Evolutionary conservation across 2,888 invertebrate genomes (phyloP), one percentile per base, ranked within the genome.

Genomic region (Apotomis capreana): DNA sequence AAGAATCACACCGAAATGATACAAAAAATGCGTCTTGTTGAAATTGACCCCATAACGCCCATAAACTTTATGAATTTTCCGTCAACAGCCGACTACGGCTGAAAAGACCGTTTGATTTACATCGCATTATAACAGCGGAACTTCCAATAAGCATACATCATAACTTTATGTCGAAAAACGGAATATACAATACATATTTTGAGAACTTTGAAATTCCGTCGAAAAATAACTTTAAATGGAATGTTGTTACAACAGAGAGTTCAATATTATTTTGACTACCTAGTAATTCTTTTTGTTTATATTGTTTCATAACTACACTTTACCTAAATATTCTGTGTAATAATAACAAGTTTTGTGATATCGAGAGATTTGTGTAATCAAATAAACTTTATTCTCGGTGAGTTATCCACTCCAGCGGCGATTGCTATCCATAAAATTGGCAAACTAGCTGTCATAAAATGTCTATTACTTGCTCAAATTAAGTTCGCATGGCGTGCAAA

Each of bases 31-130:
- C n/a, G n/a, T n/a, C n/a, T n/a, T n/a, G n/a, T n/a, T n/a, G n/a
- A n/a, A n/a, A n/a, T n/a, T n/a, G n/a, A n/a, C n/a, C n/a, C n/a
- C n/a, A 68, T 62, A 62, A 62, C 52, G 52, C 62, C 52, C 60
- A 61, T 62, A 68, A 68, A 71, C 57, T 68, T 71, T 68, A 44
- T 61, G 68, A 62, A 68, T 57, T 62, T 67, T 51, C 57, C 67
- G 67, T 68, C 71, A 67, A 57, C 71, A 61, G 40, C 13, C 57
- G 40, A 65, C 36, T 49, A 55, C 15, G 10, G 60, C 55, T 26
- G 46, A 51, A 61, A 70, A 67, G 55, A 67, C 55, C 46, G 63
- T 64, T 64, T 59, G 46, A 70, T 60, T 60, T 65, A 55, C 65
- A 61, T 49, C 60, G 58, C 26, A 54, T 65, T 61, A 65, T 36